phyloP scores from a whole-genome alignment of 2,797 vertebrate genomes.

The Leptoclinus maculatus region DNA sequence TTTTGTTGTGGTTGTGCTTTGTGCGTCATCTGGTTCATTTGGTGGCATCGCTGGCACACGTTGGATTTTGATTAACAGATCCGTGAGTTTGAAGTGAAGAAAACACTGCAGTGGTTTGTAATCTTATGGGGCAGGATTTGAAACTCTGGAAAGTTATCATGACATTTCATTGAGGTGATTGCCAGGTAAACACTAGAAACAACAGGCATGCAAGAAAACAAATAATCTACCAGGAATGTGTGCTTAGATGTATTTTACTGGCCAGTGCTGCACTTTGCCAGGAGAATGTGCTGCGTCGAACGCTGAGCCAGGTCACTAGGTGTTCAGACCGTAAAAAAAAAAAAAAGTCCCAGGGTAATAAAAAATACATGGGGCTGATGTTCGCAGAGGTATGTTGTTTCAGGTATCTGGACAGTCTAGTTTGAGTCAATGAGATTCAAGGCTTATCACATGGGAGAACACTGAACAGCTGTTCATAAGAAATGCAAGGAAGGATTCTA shows the following conservation, averaged over 20 bases:
- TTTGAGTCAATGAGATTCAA: not conserved
- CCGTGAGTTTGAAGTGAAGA: not conserved
- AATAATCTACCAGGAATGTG: not conserved
- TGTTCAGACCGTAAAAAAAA: not conserved
- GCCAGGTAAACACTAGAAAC: not conserved
- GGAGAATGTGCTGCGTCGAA: not conserved
- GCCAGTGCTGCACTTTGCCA: not conserved
- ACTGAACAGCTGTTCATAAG: not conserved
- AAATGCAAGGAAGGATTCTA: not conserved
- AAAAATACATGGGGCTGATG: not conserved
- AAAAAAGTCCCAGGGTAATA: not conserved
- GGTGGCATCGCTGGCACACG: not conserved
- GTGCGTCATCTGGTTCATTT: slow-evolving; percentile 8
- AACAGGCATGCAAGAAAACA: not conserved
- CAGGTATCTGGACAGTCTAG: not conserved
- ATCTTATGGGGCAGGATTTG: not conserved
- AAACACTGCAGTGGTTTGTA: not conserved
- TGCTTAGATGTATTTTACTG: not conserved
- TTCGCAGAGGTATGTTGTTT: not conserved
- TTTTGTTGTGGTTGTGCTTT: slow-evolving; percentile 67
- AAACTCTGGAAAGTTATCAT: not conserved
- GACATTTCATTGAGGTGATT: not conserved
- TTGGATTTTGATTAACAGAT: not conserved
- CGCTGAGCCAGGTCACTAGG: fast-evolving
- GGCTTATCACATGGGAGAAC: not conserved